Evolutionary conservation across 2,888 invertebrate species (phyloP).

Genomic region (Bhutanitis thaidina): DNA sequence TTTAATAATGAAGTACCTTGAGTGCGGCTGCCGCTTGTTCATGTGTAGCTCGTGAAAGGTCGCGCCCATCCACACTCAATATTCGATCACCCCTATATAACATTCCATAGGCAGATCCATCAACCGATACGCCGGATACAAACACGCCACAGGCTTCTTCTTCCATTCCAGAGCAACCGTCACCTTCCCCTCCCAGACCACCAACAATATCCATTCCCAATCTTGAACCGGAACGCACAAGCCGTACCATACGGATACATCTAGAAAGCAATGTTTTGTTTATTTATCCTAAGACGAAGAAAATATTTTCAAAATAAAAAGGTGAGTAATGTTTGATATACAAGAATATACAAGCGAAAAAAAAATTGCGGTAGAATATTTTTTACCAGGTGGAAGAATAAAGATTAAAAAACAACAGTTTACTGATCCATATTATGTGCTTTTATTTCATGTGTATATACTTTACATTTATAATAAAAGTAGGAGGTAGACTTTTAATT

Average conservation of each 20-base stretch:
- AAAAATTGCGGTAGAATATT: too few relatives aligned
- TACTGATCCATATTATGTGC: too few relatives aligned
- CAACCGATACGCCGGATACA: constrained; percentile 67
- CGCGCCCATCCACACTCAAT: constrained; percentile 86
- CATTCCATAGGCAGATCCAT: constrained; percentile 71
- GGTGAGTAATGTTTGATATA: too few relatives aligned
- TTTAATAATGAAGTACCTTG: constrained; percentile 46
- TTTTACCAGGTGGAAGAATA: too few relatives aligned
- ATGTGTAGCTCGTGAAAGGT: constrained; percentile 86
- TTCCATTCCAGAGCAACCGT: constrained; percentile 44
- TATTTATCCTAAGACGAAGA: too few relatives aligned
- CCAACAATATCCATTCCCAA: constrained; percentile 77
- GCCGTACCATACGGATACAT: constrained; percentile 70
- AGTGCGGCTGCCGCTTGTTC: constrained; percentile 87
- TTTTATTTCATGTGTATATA: too few relatives aligned
- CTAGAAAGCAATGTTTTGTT: constrained; percentile 30
- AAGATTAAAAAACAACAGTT: too few relatives aligned
- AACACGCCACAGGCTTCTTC: constrained; percentile 72
- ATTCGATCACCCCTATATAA: constrained; percentile 86
- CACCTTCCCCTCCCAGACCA: constrained; percentile 64
- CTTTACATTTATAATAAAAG: too few relatives aligned
- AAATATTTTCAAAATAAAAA: background rate
- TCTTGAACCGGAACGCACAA: constrained; percentile 70
- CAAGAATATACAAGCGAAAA: too few relatives aligned
- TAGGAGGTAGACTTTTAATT: too few relatives aligned